Percentiles rank a stretch among this genome's conserved stretches.
These are phyloP conservation scores for Lutjanus argentimaculatus DNA, from an alignment of 2,797 vertebrate species.

Conservation along the genomic window DNA sequence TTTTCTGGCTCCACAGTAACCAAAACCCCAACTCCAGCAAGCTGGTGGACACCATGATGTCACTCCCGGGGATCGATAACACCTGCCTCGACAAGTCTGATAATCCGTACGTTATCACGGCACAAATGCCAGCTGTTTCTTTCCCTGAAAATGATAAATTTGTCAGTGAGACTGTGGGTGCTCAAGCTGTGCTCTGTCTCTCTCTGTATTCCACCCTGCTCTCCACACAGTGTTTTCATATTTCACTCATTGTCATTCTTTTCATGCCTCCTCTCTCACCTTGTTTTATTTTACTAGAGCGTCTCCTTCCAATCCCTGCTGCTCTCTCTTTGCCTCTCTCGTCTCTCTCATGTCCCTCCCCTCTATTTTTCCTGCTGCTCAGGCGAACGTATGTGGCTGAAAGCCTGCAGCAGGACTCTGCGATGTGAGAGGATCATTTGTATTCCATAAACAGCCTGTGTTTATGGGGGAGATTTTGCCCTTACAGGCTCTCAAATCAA, in stretches of 20 bases:
- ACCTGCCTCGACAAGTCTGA: conserved; percentile 84
- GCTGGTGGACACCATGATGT: conserved; percentile 89
- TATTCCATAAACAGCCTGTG: conserved; percentile 82
- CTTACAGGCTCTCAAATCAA: conserved; percentile 79
- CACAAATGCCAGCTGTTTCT: conserved; percentile 24
- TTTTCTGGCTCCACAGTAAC: conserved; percentile 83
- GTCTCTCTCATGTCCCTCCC: conserved; percentile 41
- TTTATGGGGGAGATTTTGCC: conserved; percentile 81
- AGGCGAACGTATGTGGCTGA: conserved; percentile 62
- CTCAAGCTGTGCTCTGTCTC: neutral
- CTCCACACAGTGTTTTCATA: conserved; percentile 6
- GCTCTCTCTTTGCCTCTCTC: conserved; percentile 22
- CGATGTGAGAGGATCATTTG: conserved; percentile 74
- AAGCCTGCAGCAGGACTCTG: conserved; percentile 68
- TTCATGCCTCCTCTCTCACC: conserved; percentile 39
- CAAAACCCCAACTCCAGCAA: conserved; percentile 84
- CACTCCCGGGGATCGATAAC: conserved; percentile 93
- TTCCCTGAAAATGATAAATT: conserved; percentile 1
- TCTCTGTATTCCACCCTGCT: neutral
- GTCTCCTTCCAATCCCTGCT: conserved; percentile 38
- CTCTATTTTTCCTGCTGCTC: conserved; percentile 61
- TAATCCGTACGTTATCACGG: conserved; percentile 80
- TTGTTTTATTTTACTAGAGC: conserved; percentile 63
- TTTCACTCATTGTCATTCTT: conserved; percentile 61
- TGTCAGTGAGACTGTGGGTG: neutral